A percentile compares a stretch with the other conserved stretches of the same genome.
Conservation (phyloP, 53 echinoderm and acorn worm genomes). For the Apostichopus leukothele region DNA sequence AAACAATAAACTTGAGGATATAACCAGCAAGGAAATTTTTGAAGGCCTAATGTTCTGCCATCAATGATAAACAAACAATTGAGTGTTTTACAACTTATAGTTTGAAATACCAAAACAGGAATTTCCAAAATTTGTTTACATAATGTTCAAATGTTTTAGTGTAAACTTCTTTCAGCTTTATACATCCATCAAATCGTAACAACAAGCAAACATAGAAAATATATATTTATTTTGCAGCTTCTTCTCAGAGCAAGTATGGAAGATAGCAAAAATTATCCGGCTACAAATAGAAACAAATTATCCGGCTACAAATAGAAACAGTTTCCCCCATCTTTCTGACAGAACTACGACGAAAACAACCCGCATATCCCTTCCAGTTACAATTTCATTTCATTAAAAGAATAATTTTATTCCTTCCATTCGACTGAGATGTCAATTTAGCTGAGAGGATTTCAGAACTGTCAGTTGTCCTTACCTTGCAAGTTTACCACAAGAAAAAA, state of each 20-base stretch:
- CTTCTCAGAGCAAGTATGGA: not conserved
- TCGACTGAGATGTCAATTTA: conserved; percentile 30
- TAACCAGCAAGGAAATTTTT: too few species aligned
- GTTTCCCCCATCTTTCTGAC: not conserved
- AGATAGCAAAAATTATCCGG: not conserved
- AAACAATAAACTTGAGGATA: too few species aligned
- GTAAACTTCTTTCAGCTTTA: too few species aligned
- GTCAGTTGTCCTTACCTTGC: conserved; percentile 12
- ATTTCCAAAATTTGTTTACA: too few species aligned
- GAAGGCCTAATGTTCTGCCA: too few species aligned
- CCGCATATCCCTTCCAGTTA: not conserved
- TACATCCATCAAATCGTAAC: too few species aligned
- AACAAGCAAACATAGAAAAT: too few species aligned
- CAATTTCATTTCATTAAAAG: conserved; percentile 42
- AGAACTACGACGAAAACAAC: not conserved
- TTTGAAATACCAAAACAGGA: too few species aligned
- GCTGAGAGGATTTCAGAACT: conserved; percentile 31
- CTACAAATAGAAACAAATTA: not conserved
- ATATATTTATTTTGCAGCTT: too few species aligned
- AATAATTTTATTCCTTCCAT: conserved; percentile 37
- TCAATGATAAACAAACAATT: too few species aligned
- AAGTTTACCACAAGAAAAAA: not conserved
- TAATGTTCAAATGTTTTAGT: too few species aligned
- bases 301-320: not conserved
- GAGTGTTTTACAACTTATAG: too few species aligned